phyloP scores from a whole-genome alignment of 1,140 invertebrate species.

The Solenopsis invicta region DNA sequence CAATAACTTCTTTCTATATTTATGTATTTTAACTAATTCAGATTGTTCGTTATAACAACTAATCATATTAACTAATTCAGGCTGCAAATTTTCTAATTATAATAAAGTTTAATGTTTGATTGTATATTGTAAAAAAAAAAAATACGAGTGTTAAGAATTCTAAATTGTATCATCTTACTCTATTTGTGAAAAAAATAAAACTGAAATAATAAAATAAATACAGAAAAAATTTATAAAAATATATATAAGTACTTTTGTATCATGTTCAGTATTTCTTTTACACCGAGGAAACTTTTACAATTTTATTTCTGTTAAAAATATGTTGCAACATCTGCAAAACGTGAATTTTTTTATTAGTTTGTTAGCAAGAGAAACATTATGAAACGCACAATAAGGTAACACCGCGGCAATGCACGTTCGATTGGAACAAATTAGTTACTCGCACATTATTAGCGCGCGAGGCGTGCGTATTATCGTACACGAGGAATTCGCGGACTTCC shows the following conservation, averaged over 20 bases:
- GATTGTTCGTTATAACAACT: no score
- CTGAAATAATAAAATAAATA: no score
- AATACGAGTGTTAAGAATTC: no score
- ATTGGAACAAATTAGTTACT: constrained; percentile 3
- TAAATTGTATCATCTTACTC: no score
- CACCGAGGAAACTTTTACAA: not conserved
- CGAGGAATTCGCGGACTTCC: constrained; percentile 35
- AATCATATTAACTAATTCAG: no score
- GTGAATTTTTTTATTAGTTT: not conserved
- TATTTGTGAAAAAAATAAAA: no score
- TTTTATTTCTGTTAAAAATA: constrained; percentile 2
- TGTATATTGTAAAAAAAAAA: no score
- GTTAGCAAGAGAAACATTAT: not conserved
- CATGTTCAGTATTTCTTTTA: not conserved
- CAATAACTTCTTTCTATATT: no score
- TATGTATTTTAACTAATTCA: no score
- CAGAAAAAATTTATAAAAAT: not conserved
- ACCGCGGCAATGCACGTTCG: not conserved
- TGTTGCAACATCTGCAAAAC: not conserved
- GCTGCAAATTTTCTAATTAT: no score
- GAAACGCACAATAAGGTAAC: not conserved
- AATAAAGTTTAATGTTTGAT: no score
- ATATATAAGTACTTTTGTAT: not conserved
- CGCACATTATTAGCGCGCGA: not conserved
- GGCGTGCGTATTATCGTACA: not conserved